phyloP scores from a whole-genome alignment of 1,140 invertebrate species.

The Rhopalosiphum maidis region DNA sequence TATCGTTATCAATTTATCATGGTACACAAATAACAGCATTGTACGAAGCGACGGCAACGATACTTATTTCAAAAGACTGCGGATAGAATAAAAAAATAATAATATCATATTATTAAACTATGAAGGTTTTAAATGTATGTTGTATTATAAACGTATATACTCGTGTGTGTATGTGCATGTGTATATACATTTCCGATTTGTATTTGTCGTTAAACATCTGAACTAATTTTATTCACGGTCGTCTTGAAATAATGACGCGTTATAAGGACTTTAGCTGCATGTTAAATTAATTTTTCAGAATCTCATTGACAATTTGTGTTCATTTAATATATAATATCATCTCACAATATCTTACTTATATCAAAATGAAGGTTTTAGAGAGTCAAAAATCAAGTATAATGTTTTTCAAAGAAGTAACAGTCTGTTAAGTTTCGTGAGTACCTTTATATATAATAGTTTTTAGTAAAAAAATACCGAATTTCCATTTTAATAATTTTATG shows the following conservation, averaged over 20 bases:
- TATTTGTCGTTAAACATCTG: not conserved
- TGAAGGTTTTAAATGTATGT: not conserved
- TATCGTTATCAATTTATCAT: no score
- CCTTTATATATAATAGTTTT: not conserved
- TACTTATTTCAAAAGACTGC: not conserved
- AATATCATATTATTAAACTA: not conserved
- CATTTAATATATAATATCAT: not conserved
- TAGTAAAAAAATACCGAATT: not conserved
- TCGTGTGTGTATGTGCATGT: no score
- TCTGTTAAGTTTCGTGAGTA: not conserved
- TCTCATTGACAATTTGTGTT: not conserved
- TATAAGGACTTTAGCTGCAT: conserved; percentile 1
- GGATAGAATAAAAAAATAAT: not conserved
- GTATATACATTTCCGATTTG: not conserved
- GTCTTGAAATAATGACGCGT: not conserved
- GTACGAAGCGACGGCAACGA: no score
- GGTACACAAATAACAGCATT: not conserved
- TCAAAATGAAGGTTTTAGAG: not conserved
- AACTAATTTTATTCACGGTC: conserved; percentile 26
- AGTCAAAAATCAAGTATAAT: not conserved
- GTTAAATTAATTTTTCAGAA: not conserved
- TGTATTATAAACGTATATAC: not conserved
- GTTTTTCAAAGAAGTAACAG: not conserved
- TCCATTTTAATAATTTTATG: not conserved
- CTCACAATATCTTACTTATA: not conserved